Conservation (phyloP, 1,140 invertebrate species). For the Neomicropteryx cornuta region DNA sequence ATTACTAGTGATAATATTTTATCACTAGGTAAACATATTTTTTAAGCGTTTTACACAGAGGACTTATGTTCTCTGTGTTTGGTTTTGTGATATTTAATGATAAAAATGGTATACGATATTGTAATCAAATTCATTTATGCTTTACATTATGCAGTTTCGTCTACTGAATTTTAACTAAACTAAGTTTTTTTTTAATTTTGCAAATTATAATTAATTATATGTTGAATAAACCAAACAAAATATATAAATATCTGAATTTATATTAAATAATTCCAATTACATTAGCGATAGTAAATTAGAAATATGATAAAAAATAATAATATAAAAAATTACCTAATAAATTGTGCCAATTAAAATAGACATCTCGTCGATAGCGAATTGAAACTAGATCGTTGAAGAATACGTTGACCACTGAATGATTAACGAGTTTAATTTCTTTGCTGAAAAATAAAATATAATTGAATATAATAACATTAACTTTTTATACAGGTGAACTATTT, state of each 20-base stretch:
- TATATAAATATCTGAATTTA: background rate
- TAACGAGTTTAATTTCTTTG: conserved; percentile 29
- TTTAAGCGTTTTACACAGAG: too few species aligned
- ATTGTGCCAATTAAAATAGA: conserved; percentile 45
- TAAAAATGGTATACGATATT: too few species aligned
- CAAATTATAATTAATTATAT: background rate
- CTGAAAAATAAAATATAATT: conserved; percentile 23
- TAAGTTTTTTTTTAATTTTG: background rate
- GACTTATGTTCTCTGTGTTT: too few species aligned
- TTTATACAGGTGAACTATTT: too few species aligned
- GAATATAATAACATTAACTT: too few species aligned
- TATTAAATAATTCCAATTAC: background rate
- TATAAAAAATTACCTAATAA: conserved; percentile 24
- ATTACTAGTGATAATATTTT: too few species aligned
- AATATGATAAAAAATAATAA: background rate
- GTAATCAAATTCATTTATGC: too few species aligned
- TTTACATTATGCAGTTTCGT: background rate
- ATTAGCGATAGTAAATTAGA: background rate
- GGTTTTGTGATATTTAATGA: too few species aligned
- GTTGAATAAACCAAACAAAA: background rate
- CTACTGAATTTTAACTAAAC: background rate
- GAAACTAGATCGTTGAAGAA: conserved; percentile 49
- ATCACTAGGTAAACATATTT: too few species aligned
- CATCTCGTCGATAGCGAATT: conserved; percentile 44
- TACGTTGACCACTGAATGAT: conserved; percentile 46